A percentile compares a stretch with the other conserved stretches of the same genome.
Evolutionary conservation across 2,888 invertebrate species (phyloP).

Genomic region (Scrobipalpa costella): DNA sequence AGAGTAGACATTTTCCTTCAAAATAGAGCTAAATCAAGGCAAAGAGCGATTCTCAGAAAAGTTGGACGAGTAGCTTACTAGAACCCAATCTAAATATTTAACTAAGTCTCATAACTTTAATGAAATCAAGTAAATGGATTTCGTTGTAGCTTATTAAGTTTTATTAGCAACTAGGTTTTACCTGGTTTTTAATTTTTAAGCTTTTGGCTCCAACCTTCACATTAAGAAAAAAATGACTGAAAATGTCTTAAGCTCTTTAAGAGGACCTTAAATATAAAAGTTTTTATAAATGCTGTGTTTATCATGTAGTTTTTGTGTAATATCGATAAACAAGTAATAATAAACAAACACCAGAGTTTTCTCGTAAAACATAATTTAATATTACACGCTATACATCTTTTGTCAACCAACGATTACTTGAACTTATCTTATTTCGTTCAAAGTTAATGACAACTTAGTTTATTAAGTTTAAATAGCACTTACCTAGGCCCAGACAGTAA

Average conservation of each 20-base stretch:
- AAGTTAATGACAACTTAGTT: slow-evolving; percentile 2
- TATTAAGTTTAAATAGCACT: slow-evolving; percentile 17
- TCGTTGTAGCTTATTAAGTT: slow-evolving; percentile 10
- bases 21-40: background rate
- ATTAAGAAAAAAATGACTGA: too few species aligned
- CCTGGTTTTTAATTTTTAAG: too few species aligned
- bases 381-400: too few species aligned
- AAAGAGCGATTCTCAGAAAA: background rate
- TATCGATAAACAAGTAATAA: too few species aligned
- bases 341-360: too few species aligned
- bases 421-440: background rate
- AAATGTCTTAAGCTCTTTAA: too few species aligned
- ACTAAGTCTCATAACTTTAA: slow-evolving; percentile 1
- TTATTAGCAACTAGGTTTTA: background rate
- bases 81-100: background rate
- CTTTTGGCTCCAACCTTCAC: too few species aligned
- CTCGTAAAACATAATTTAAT: too few species aligned
- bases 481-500: slow-evolving; percentile 13
- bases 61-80: background rate
- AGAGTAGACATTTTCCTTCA: too few species aligned
- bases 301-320: too few species aligned
- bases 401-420: background rate
- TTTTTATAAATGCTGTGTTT: too few species aligned
- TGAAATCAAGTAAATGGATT: slow-evolving; percentile 15
- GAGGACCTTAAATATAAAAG: too few species aligned